Conservation (phyloP, 2,113 vertebrate species). For the Puffinus mauretanicus region DNA sequence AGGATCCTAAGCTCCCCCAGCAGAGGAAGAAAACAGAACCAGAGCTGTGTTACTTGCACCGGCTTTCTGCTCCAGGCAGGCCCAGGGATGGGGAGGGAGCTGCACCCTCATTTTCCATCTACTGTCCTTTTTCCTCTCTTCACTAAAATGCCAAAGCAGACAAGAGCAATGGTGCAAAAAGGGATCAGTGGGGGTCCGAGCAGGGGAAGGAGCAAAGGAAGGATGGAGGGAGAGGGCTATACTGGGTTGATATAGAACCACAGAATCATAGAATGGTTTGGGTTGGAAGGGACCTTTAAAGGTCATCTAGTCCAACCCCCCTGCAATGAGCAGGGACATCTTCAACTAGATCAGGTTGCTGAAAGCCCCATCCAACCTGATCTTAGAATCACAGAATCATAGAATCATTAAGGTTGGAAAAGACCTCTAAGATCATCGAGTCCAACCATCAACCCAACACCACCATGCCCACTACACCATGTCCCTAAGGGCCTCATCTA, state of each 20-base stretch:
- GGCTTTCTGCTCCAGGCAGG: not conserved
- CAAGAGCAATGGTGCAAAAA: not conserved
- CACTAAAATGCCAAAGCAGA: not conserved
- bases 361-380: not conserved
- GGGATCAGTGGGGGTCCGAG: not conserved
- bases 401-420: too few relatives aligned
- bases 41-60: not conserved
- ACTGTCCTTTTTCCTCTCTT: not conserved
- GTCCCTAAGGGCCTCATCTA: too few relatives aligned
- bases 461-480: too few relatives aligned
- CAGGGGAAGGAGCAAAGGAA: not conserved
- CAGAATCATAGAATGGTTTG: not conserved
- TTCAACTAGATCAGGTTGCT: not conserved
- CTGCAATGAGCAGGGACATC: not conserved
- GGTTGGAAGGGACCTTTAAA: not conserved
- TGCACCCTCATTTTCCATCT: not conserved
- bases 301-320: not conserved
- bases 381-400: too few relatives aligned
- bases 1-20: not conserved
- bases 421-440: too few relatives aligned
- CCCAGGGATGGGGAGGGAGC: not conserved
- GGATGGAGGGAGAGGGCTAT: not conserved
- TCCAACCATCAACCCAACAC: too few relatives aligned
- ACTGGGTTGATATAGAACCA: not conserved
- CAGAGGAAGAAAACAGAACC: not conserved